phyloP scores from a whole-genome alignment of 2,888 invertebrate species.

The Orchesella flavescens region DNA sequence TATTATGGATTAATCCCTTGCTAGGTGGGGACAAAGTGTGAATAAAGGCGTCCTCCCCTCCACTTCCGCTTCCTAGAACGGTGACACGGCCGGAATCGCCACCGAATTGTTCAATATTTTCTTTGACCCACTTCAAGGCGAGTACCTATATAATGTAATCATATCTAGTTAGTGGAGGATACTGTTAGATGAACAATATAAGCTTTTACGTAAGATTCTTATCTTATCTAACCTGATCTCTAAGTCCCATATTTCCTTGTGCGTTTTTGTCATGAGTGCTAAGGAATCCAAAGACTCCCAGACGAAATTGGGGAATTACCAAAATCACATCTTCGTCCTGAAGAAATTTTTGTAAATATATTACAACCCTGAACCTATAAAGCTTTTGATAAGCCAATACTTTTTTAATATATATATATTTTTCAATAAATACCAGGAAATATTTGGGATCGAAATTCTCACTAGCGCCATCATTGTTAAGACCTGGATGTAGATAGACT shows the following conservation, averaged over 20 bases:
- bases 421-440: too few species aligned
- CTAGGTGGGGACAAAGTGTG: slow-evolving; percentile 40
- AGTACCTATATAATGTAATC: neutral
- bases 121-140: slow-evolving; percentile 53
- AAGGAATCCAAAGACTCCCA: slow-evolving; percentile 46
- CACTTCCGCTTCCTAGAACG: slow-evolving; percentile 34
- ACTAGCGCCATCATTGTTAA: slow-evolving; percentile 38
- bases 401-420: too few species aligned
- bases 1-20: slow-evolving; percentile 52
- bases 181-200: too few species aligned
- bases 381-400: too few species aligned
- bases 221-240: slow-evolving; percentile 34
- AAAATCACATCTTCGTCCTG: slow-evolving; percentile 61
- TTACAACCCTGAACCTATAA: too few species aligned
- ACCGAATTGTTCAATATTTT: slow-evolving; percentile 63
- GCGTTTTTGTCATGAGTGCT: slow-evolving; percentile 49
- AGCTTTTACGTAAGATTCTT: too few species aligned
- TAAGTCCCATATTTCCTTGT: slow-evolving; percentile 59
- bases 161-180: too few species aligned
- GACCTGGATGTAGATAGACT: slow-evolving; percentile 64
- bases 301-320: slow-evolving; percentile 58
- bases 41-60: slow-evolving; percentile 48
- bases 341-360: too few species aligned
- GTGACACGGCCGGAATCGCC: slow-evolving; percentile 62
- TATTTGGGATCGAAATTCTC: slow-evolving; percentile 54